Evolutionary conservation across 2,888 invertebrate genomes (phyloP).

Genomic region (Euphydryas editha): DNA sequence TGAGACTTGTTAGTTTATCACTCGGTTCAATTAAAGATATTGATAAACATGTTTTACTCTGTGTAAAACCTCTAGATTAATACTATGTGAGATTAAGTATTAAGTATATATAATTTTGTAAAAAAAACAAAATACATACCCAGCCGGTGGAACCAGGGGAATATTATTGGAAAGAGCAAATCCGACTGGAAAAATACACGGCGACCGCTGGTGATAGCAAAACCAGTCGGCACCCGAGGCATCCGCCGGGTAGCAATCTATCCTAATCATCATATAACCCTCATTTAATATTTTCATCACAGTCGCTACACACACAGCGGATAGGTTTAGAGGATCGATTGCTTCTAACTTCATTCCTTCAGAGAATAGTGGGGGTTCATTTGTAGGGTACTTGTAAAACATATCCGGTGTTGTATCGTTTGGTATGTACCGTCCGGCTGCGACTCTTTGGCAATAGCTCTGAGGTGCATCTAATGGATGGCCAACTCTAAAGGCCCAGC

Average conservation of each 20-base stretch:
- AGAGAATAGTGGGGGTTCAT: conserved; percentile 85
- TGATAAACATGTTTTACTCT: too few species aligned
- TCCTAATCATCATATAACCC: conserved; percentile 97
- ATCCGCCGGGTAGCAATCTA: conserved; percentile 96
- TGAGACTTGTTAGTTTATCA: too few species aligned
- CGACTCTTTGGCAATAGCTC: conserved; percentile 89
- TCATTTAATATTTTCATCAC: conserved; percentile 96
- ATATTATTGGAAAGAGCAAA: conserved; percentile 94
- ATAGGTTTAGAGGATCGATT: conserved; percentile 97
- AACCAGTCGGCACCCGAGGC: conserved; percentile 96
- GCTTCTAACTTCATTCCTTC: conserved; percentile 98
- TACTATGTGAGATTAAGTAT: too few species aligned
- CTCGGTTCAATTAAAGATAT: too few species aligned
- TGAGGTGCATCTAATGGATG: conserved; percentile 94
- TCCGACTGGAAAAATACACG: conserved; percentile 97
- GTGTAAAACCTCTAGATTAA: too few species aligned
- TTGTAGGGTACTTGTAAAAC: conserved; percentile 86
- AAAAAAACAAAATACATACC: conserved; percentile 57
- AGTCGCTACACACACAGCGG: conserved; percentile 97
- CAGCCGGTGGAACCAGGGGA: conserved; percentile 92
- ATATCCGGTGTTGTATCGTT: conserved; percentile 92
- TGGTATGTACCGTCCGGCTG: conserved; percentile 87
- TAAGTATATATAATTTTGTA: too few species aligned
- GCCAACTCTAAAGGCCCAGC: conserved; percentile 96
- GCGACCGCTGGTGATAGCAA: conserved; percentile 97